phyloP scores from a whole-genome alignment of 2,888 invertebrate species.

The Hymenopus coronatus region DNA sequence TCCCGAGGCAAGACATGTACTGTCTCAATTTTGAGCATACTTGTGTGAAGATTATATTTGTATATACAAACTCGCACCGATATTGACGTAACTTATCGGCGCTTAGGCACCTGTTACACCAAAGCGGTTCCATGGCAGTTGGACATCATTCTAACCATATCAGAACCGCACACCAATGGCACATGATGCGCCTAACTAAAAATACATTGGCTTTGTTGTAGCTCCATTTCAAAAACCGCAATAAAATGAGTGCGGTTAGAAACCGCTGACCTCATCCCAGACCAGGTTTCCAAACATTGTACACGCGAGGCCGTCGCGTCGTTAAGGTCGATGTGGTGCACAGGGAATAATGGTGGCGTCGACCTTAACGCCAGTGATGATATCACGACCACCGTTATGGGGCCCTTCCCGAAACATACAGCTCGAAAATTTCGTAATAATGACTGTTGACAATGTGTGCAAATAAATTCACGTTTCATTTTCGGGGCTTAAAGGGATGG shows the following conservation, averaged over 20 bases:
- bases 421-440: slow-evolving; percentile 7
- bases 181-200: neutral
- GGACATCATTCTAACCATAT: neutral
- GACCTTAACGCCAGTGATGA: neutral
- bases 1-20: no score
- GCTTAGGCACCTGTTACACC: neutral
- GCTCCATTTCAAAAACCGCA: neutral
- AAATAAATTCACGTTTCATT: slow-evolving; percentile 33
- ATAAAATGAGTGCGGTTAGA: neutral
- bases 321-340: neutral
- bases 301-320: neutral
- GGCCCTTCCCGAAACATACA: neutral
- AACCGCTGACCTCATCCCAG: neutral
- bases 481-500: slow-evolving; percentile 26
- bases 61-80: no score
- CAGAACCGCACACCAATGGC: neutral
- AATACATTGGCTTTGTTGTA: neutral
- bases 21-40: no score
- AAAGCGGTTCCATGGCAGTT: neutral
- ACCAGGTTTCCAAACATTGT: neutral
- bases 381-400: neutral
- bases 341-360: neutral
- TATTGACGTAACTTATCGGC: neutral
- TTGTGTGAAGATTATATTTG: no score
- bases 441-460: slow-evolving; percentile 25